These are phyloP conservation scores for Rutpela maculata DNA, from an alignment of 2,888 invertebrate species.

Conservation along the genomic window DNA sequence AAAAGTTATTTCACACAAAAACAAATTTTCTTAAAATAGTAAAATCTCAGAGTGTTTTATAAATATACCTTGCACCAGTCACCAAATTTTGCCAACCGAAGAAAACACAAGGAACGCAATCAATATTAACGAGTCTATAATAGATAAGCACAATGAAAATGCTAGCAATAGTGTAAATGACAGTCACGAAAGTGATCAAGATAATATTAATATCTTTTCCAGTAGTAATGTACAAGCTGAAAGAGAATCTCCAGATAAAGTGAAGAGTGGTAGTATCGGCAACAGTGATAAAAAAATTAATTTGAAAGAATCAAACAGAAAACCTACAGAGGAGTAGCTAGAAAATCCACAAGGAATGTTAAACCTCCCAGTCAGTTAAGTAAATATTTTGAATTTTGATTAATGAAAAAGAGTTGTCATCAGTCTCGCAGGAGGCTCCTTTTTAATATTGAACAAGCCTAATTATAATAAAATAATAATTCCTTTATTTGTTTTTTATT, in stretches of 20 bases:
- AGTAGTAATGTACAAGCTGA: not conserved
- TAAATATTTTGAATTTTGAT: not conserved
- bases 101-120: not conserved
- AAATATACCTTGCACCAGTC: not conserved
- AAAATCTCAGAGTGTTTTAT: not conserved
- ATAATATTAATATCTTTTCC: not conserved
- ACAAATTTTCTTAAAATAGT: too few relatives aligned
- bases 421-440: too few relatives aligned
- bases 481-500: too few relatives aligned
- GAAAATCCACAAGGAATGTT: not conserved
- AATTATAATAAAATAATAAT: too few relatives aligned
- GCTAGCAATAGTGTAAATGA: not conserved
- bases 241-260: not conserved
- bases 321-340: not conserved
- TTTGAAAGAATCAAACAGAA: not conserved
- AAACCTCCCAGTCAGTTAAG: not conserved
- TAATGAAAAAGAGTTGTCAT: not conserved
- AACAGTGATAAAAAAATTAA: not conserved
- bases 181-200: not conserved
- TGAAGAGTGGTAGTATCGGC: not conserved
- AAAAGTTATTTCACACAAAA: not conserved
- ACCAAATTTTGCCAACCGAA: not conserved
- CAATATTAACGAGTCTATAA: not conserved
- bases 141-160: not conserved
- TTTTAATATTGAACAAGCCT: too few relatives aligned